Conservation (phyloP, 2,113 vertebrate species). For the Phrynosoma platyrhinos region DNA sequence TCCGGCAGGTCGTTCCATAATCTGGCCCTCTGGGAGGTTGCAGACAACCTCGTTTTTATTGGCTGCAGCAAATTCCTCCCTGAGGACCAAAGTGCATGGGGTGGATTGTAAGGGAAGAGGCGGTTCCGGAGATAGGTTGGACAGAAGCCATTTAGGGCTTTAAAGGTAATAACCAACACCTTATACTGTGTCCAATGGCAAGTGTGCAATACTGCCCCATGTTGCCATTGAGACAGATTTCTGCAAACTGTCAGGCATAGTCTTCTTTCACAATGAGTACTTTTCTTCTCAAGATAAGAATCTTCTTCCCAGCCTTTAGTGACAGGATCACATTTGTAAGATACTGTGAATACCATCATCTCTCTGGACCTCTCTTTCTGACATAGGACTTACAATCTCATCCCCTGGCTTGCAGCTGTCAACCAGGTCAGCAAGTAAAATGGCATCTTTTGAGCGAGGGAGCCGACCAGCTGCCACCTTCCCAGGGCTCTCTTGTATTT, state of each 20-base stretch:
- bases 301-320: no score
- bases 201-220: no score
- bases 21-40: no score
- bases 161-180: no score
- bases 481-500: constrained; percentile 95
- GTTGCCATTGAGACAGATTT: neutral
- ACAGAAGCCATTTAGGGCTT: no score
- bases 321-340: neutral
- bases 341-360: neutral
- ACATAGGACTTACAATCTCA: constrained; percentile 87
- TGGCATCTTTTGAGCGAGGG: constrained; percentile 96
- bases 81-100: no score
- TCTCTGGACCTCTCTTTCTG: neutral
- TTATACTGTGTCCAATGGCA: no score
- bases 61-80: no score
- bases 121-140: no score
- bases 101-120: no score
- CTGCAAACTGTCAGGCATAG: neutral
- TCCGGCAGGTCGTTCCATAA: no score
- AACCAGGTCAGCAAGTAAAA: constrained; percentile 93
- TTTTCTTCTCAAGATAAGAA: neutral
- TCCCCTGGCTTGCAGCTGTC: constrained; percentile 97
- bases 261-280: neutral
- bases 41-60: no score
- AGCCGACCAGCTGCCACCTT: constrained; percentile 94